Evolutionary conservation across 2,888 invertebrate species (phyloP).

Genomic region (Anoplius nigerrimus): DNA sequence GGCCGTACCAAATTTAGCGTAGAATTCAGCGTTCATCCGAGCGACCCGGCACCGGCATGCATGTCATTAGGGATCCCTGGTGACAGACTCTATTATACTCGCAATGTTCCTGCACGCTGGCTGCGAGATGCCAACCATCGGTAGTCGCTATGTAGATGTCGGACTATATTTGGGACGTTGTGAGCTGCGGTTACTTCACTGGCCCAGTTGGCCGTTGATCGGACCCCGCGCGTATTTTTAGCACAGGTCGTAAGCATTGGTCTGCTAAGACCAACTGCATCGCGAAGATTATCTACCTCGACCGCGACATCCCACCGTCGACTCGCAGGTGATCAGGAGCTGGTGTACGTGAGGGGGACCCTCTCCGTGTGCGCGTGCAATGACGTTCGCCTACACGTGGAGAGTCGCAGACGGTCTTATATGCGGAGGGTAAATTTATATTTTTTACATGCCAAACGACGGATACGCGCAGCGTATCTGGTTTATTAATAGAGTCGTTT

Average conservation of each 20-base stretch:
- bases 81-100: slow-evolving; percentile 58
- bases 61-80: slow-evolving; percentile 50
- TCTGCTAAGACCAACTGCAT: slow-evolving; percentile 43
- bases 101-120: slow-evolving; percentile 28
- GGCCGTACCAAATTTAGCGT: slow-evolving; percentile 25
- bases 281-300: slow-evolving; percentile 43
- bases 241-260: slow-evolving; percentile 50
- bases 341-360: too few relatives aligned
- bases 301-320: background rate
- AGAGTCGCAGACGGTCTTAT: too few relatives aligned
- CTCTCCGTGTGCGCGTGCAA: background rate
- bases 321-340: background rate
- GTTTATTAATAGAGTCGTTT: too few relatives aligned
- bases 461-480: too few relatives aligned
- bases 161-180: slow-evolving; percentile 68
- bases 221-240: slow-evolving; percentile 61
- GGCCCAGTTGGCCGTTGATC: slow-evolving; percentile 68
- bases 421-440: too few relatives aligned
- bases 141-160: slow-evolving; percentile 58
- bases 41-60: slow-evolving; percentile 28
- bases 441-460: too few relatives aligned
- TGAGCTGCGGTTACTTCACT: slow-evolving; percentile 61
- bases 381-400: slow-evolving; percentile 1
- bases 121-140: slow-evolving; percentile 50
- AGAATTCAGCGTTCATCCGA: slow-evolving; percentile 15